Conservation (phyloP, 2,113 vertebrate species). For the Solea solea region DNA sequence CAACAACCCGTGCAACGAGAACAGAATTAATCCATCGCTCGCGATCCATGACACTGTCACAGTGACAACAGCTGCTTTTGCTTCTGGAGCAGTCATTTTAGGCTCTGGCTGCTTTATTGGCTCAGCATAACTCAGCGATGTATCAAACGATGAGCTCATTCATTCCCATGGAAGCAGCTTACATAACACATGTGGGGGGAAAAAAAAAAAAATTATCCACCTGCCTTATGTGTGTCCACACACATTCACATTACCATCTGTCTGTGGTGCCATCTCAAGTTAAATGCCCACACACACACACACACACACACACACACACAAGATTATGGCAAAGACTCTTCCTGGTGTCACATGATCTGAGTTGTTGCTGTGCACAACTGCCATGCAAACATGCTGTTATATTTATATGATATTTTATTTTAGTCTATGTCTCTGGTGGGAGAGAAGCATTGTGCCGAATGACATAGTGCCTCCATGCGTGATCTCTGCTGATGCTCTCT, state of each 20-base stretch:
- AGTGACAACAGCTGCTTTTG: constrained; percentile 7
- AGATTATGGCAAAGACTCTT: no score
- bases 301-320: background rate
- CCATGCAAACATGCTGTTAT: no score
- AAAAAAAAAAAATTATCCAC: background rate
- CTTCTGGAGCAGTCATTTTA: background rate
- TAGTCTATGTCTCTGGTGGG: background rate
- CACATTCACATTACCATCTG: background rate
- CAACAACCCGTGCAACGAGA: background rate
- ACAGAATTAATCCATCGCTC: constrained; percentile 2
- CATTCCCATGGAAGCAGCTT: background rate
- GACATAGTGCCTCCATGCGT: background rate
- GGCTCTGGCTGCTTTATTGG: background rate
- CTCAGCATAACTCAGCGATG: background rate
- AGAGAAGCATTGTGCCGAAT: no score
- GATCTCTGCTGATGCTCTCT: no score
- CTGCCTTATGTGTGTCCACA: background rate
- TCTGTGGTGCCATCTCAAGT: background rate
- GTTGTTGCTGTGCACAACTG: no score
- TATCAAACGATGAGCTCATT: constrained; percentile 1
- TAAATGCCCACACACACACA: background rate
- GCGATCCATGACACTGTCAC: background rate
- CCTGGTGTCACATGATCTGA: no score
- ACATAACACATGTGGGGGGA: background rate
- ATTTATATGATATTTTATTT: no score